phyloP scores from a whole-genome alignment of 2,888 invertebrate species.

The Stomorhina lunata region DNA sequence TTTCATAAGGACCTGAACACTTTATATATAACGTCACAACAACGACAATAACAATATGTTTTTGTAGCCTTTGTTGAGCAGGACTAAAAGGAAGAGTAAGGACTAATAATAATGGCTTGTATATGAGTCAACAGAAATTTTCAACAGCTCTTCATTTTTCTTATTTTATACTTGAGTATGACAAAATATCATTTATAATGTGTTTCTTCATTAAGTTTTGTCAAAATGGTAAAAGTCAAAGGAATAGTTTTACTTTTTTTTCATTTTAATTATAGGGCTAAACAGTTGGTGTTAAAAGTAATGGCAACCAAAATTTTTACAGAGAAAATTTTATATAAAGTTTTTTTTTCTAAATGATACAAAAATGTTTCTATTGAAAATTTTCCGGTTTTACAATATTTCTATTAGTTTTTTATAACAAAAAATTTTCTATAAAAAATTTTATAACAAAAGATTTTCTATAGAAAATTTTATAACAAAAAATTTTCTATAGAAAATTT shows the following conservation, averaged over 20 bases:
- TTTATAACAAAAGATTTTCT: too few species aligned
- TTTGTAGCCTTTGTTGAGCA: background rate
- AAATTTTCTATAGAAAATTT: too few species aligned
- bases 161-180: slow-evolving; percentile 7
- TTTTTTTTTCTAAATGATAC: too few species aligned
- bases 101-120: too few species aligned
- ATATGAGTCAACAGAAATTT: background rate
- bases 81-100: background rate
- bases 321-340: too few species aligned
- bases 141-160: background rate
- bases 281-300: background rate
- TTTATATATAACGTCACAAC: background rate
- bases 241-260: background rate
- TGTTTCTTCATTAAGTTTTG: background rate
- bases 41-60: background rate
- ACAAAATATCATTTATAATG: background rate
- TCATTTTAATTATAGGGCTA: background rate
- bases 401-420: too few species aligned
- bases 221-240: background rate
- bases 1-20: background rate
- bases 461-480: too few species aligned
- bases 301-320: too few species aligned
- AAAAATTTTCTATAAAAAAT: too few species aligned
- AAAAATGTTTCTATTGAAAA: too few species aligned
- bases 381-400: too few species aligned